These are phyloP conservation scores for Hipparchia sbordonii DNA, from an alignment of 2,888 invertebrate species.

Conservation along the genomic window DNA sequence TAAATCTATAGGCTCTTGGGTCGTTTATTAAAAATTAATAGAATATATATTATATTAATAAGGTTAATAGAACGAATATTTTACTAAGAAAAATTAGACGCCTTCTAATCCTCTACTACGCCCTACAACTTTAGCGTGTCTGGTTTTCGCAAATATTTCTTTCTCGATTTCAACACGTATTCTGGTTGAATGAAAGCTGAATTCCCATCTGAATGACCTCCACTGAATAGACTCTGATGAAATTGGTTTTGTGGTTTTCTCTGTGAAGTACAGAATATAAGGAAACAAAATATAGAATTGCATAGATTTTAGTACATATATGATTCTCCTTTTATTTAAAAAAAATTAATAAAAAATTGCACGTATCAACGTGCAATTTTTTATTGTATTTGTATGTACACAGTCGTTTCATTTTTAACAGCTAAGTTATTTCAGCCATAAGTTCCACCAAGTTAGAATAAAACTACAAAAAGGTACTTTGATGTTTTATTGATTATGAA, in stretches of 20 bases:
- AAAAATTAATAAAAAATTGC: too few species aligned
- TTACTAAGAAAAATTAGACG: neutral
- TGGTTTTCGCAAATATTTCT: neutral
- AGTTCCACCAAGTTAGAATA: too few species aligned
- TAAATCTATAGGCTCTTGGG: too few species aligned
- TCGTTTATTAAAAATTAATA: too few species aligned
- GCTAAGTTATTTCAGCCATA: too few species aligned
- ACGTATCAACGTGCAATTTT: too few species aligned
- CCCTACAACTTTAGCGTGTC: neutral
- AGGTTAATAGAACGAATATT: neutral
- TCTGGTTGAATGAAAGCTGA: slow-evolving; percentile 3
- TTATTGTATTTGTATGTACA: too few species aligned
- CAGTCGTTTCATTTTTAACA: too few species aligned
- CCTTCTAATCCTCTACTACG: neutral
- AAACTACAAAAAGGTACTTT: too few species aligned
- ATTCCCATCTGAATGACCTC: neutral
- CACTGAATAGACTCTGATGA: neutral
- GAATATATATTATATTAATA: too few species aligned
- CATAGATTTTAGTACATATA: neutral
- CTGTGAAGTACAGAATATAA: neutral
- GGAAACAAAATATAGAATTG: neutral
- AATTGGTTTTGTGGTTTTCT: neutral
- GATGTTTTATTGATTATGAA: too few species aligned
- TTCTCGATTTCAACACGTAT: neutral
- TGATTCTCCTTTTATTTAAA: too few species aligned